A percentile compares a stretch with the other conserved stretches of the same genome.
Evolutionary conservation across 2,797 vertebrate genomes (phyloP).

Genomic region (Neosalanx taihuensis): DNA sequence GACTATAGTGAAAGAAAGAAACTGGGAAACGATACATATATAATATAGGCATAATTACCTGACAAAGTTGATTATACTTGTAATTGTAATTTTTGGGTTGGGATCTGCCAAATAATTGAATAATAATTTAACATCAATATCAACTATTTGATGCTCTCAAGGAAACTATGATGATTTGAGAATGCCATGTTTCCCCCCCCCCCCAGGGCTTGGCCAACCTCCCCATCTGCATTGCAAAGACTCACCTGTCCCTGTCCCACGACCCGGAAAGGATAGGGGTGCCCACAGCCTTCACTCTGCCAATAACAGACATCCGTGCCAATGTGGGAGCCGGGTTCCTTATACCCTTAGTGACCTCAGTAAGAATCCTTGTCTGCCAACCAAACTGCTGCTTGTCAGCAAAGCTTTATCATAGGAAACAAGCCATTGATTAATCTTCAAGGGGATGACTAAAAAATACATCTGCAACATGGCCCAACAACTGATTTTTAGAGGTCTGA

Average conservation of each 20-base stretch:
- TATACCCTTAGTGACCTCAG: constrained; percentile 76
- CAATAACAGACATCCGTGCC: constrained; percentile 78
- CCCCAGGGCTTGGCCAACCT: constrained; percentile 80
- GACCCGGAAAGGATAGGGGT: constrained; percentile 77
- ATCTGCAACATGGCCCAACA: not conserved
- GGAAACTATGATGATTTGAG: not conserved
- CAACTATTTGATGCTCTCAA: not conserved
- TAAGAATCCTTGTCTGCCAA: constrained; percentile 52
- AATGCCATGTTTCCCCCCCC: not conserved
- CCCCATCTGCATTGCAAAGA: constrained; percentile 84
- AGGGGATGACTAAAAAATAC: not conserved
- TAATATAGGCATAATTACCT: too few species aligned
- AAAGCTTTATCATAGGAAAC: not conserved
- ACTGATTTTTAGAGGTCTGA: not conserved
- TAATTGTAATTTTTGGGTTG: too few species aligned
- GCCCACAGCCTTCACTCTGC: constrained; percentile 75
- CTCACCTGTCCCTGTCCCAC: constrained; percentile 77
- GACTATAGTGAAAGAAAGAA: not conserved
- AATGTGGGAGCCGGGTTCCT: constrained; percentile 82
- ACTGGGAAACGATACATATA: too few species aligned
- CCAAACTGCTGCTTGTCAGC: not conserved
- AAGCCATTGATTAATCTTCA: not conserved
- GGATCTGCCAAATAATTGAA: too few species aligned
- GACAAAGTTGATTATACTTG: too few species aligned
- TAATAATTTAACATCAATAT: too few species aligned